phyloP scores from a whole-genome alignment of 2,797 vertebrate species.

The Chaetodon trifasciatus region DNA sequence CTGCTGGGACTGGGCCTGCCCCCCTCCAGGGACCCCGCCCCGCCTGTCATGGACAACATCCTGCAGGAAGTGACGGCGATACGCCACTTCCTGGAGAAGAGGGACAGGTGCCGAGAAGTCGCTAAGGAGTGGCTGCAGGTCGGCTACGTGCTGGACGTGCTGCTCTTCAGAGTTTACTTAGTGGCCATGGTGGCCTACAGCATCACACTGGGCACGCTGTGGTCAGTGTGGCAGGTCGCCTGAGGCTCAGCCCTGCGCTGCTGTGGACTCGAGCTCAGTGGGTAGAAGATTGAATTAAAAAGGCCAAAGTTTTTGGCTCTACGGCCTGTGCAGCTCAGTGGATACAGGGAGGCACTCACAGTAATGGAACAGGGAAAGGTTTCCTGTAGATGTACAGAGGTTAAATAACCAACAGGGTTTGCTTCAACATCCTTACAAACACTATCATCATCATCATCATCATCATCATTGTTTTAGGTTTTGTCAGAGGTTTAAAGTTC shows the following conservation, averaged over 20 bases:
- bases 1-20: conserved; percentile 68
- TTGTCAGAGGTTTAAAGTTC: background rate
- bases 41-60: conserved; percentile 83
- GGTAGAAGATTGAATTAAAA: background rate
- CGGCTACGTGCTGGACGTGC: conserved; percentile 93
- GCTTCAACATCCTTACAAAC: conserved; percentile 6
- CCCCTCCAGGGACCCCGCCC: conserved; percentile 69
- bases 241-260: conserved; percentile 54
- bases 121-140: conserved; percentile 96
- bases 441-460: background rate
- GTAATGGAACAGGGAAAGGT: background rate
- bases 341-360: conserved; percentile 14
- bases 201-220: conserved; percentile 91
- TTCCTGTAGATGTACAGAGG: conserved; percentile 24
- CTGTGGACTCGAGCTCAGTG: conserved; percentile 19
- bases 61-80: conserved; percentile 91
- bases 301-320: conserved; percentile 18
- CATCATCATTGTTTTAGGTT: background rate
- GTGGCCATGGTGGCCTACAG: conserved; percentile 91
- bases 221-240: conserved; percentile 94
- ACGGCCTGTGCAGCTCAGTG: conserved; percentile 26
- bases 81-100: conserved; percentile 91
- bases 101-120: conserved; percentile 88
- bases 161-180: conserved; percentile 94
- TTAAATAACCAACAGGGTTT: background rate